These are phyloP conservation scores for Machimus rusticus DNA, from an alignment of 2,888 invertebrate genomes.

Conservation along the genomic window DNA sequence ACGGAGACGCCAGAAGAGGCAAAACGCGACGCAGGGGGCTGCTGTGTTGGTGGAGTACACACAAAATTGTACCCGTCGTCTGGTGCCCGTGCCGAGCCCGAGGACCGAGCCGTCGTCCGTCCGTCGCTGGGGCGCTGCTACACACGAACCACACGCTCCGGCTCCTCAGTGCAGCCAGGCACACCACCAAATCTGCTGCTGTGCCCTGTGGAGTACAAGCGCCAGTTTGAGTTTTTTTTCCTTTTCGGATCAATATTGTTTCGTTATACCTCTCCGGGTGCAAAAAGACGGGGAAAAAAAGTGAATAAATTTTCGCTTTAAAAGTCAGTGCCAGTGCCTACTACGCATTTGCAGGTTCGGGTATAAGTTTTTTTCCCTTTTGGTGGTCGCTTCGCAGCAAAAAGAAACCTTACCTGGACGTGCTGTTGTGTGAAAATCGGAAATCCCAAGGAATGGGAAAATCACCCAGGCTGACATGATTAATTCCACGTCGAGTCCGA, in stretches of 20 bases:
- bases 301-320: constrained; percentile 12
- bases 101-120: background rate
- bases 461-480: background rate
- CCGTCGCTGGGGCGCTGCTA: background rate
- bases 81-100: background rate
- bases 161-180: background rate
- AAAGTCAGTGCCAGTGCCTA: background rate
- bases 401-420: background rate
- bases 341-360: constrained; percentile 17
- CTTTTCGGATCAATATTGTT: constrained; percentile 35
- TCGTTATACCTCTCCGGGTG: constrained; percentile 19
- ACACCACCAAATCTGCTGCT: constrained; percentile 9
- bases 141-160: background rate
- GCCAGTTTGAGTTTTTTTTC: background rate
- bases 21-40: background rate
- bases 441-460: background rate
- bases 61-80: background rate
- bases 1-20: background rate
- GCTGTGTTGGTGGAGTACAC: background rate
- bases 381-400: background rate
- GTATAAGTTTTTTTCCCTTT: background rate
- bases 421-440: background rate
- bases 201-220: background rate
- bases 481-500: background rate
- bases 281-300: constrained; percentile 18